Evolutionary conservation across 2,888 invertebrate genomes (phyloP).

Genomic region (Eupithecia subfuscata): DNA sequence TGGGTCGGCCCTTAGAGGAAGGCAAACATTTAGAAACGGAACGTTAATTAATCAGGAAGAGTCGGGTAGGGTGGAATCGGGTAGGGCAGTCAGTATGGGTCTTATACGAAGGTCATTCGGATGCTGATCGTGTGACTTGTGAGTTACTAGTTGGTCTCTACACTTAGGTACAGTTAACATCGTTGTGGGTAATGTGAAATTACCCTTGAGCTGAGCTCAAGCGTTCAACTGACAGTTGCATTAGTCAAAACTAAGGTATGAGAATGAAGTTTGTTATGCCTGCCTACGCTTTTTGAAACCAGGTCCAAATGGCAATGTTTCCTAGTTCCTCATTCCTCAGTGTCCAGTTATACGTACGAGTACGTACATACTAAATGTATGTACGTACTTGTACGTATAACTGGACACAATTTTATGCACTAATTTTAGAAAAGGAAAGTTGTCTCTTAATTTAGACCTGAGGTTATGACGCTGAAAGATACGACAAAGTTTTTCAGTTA

Average conservation of each 20-base stretch:
- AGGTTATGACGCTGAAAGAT: background rate
- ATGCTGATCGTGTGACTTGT: background rate
- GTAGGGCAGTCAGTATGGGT: background rate
- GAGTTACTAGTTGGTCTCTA: background rate
- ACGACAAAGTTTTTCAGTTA: background rate
- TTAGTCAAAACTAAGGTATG: background rate
- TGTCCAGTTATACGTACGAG: no score
- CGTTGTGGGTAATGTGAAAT: background rate
- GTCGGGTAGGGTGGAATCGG: background rate
- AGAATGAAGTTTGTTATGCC: background rate
- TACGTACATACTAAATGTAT: background rate
- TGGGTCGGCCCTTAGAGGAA: background rate
- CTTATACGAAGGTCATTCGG: background rate
- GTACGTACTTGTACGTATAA: no score
- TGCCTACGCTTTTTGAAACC: background rate
- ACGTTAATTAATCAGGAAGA: slow-evolving; percentile 14
- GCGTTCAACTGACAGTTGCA: background rate
- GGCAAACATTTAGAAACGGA: slow-evolving; percentile 1
- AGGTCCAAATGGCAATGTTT: background rate
- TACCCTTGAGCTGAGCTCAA: background rate
- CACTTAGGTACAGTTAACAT: background rate
- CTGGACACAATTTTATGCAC: background rate
- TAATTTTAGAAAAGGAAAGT: background rate
- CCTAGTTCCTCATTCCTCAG: background rate
- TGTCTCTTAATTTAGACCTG: background rate